Base-by-base conservation (phyloP, 1,140 invertebrate genomes). In the Lordiphosa clarofinis region DNA sequence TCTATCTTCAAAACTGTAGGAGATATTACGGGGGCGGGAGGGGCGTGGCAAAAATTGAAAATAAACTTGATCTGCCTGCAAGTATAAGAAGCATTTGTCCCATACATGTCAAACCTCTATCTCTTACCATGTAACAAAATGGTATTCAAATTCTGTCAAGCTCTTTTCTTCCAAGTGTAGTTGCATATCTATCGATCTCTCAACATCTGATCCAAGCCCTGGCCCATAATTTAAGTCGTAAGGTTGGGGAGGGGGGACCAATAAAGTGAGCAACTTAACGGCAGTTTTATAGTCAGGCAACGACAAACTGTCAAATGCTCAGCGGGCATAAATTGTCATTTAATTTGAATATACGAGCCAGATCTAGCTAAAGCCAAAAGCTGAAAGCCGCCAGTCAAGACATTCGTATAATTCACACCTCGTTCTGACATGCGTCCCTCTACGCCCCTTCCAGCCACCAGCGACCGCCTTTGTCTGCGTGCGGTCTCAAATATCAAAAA, bases 331-430 rank as follows among this genome's bases (percentile, higher is more conserved):
- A 50, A 75, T 70, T 61, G 73, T 66, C 49, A 73, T 81, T 76
- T 76, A 84, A 84, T 84, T 82, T 69, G 50, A 76, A 81, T 84
- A 61, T 82, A 69, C 55, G 68, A 75, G 67, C 53, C 56, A 49
- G 47, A 37, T 49, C 47, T 36, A 7, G 1, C 63, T 61, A 48
- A 60, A 72, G 63, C 44, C 56, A 43, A 39, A 43, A 56, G 40
- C n/a, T 24, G 39, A 74, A 39, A 55, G 74, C 37, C 38, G 52
- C 54, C 48, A 53, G 38, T 52, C 61, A 31, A 31, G 42, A 40
- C 49, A 66, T 70, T 64, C 68, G 42, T 59, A 82, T 81, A 81
- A 81, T 81, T 81, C 76, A 81, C 76, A 81, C 76, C 78, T 81
- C 68, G 63, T 84, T 84, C 59, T 35, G 58, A 52, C 62, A 63